Conservation (phyloP, 2,113 vertebrate species). For the Anguilla japonica region DNA sequence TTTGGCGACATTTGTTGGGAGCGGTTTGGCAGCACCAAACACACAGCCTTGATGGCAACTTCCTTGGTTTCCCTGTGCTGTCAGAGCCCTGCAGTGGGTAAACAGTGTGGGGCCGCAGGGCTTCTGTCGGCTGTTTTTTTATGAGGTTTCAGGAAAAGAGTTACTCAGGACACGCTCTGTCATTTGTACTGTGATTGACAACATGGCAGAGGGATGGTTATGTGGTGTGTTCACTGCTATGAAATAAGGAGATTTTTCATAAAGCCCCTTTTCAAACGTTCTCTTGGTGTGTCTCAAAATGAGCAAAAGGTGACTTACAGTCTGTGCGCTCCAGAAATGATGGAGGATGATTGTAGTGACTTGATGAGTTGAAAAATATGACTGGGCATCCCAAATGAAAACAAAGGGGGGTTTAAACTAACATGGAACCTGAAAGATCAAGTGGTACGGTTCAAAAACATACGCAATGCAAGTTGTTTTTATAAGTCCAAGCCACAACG, state of each 20-base stretch:
- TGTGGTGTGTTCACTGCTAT: neutral
- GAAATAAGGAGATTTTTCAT: constrained; percentile 27
- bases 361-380: too few species aligned
- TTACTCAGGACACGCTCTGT: constrained; percentile 26
- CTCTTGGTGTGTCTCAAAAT: neutral
- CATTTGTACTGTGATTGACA: constrained; percentile 4
- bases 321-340: neutral
- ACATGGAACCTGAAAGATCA: too few species aligned
- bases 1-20: too few species aligned
- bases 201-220: neutral
- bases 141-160: neutral
- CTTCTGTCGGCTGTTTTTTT: constrained; percentile 1
- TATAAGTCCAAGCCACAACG: too few species aligned
- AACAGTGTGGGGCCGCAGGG: constrained; percentile 54
- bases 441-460: neutral
- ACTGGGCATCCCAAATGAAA: constrained; percentile 3
- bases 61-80: constrained; percentile 35
- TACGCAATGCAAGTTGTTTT: too few species aligned
- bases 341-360: neutral
- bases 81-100: constrained; percentile 58
- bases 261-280: constrained; percentile 23
- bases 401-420: neutral
- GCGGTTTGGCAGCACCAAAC: too few species aligned
- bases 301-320: neutral
- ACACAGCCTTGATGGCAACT: constrained; percentile 57